Evolutionary conservation across 2,113 vertebrate species (phyloP), one percentile per base, ranked within the genome.

Genomic region (Carettochelys insculpta): DNA sequence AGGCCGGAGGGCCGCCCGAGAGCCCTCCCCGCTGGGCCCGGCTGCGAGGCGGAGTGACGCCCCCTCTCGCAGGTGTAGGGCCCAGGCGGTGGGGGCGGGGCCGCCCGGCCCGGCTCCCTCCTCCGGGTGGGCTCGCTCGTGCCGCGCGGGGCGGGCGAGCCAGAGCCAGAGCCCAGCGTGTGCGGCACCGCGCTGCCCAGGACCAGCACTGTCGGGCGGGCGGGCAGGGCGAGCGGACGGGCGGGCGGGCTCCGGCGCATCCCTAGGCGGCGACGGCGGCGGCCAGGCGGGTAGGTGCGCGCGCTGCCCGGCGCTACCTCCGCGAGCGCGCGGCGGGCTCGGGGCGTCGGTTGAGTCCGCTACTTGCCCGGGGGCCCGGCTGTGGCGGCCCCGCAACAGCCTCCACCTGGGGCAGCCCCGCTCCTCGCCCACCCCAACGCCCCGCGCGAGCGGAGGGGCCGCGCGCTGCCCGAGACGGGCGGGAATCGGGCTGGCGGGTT

Each of bases 151-250:
- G 83, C 54, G 94, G 90, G 91, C 81, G 88, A 38, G 56, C 29
- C 29, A 8, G 25, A 43, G 58, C 65, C 48, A 14, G 47, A 77
- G 82, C 75, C 61, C 61, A 61, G 82, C 75, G 61, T 31, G 51
- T 34, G 47, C n/a, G 82, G 31, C 31, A 94, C 92, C 95, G 92
- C 91, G 95, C 95, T 95, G 93, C 92, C 95, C 93, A 96, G 90
- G 95, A 96, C 89, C 92, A 86, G 84, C 82, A 86, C 65, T 75
- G 84, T 77, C 93, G 87, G 86, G 71, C n/a, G 88, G 65, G 84
- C n/a, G n/a, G n/a, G n/a, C n/a, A n/a, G n/a, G n/a, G n/a, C n/a
- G 48, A 50, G 48, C 48, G 48, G 48, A 90, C 85, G 86, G 80
- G 87, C 71, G 38, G 86, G 88, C 73, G 20, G 95, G 90, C 65